A percentile compares a stretch with the other conserved stretches of the same genome.
Conservation (phyloP, 1,140 invertebrate genomes). For the Metopolophium dirhodum region DNA sequence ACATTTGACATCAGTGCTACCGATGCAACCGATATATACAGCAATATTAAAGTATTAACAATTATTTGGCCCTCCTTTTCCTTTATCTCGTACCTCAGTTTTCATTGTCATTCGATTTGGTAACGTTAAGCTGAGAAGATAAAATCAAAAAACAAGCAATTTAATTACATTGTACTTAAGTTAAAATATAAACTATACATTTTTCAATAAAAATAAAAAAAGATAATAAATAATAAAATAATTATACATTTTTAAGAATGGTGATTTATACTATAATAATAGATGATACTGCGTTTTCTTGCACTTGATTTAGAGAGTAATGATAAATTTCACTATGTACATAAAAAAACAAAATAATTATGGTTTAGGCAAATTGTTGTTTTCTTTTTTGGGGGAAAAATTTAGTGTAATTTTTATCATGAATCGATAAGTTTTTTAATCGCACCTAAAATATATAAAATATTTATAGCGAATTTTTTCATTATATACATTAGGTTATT, state of each 20-base stretch:
- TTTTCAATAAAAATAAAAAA: conserved; percentile 32
- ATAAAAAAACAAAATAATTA: conserved; percentile 47
- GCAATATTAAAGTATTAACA: neutral
- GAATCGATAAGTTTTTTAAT: conserved; percentile 53
- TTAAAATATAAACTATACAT: conserved; percentile 30
- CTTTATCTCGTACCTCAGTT: neutral
- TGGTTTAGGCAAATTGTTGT: conserved; percentile 53
- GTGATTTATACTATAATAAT: conserved; percentile 45
- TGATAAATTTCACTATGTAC: conserved; percentile 46
- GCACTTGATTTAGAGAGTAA: conserved; percentile 43
- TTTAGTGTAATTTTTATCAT: conserved; percentile 53
- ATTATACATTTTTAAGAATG: conserved; percentile 41
- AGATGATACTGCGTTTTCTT: conserved; percentile 52
- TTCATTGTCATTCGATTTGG: conserved; percentile 34
- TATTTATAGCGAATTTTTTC: conserved; percentile 57
- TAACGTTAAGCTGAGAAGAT: conserved; percentile 39
- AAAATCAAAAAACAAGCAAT: conserved; percentile 52
- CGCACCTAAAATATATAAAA: conserved; percentile 45
- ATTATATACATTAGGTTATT: conserved; percentile 53
- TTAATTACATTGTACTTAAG: conserved; percentile 44
- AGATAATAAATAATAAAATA: neutral
- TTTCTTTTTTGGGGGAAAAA: conserved; percentile 44
- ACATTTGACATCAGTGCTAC: neutral
- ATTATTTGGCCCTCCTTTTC: neutral
- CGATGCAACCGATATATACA: neutral